Conservation (phyloP, 2,888 invertebrate species). For the Oeneis ivallda region DNA sequence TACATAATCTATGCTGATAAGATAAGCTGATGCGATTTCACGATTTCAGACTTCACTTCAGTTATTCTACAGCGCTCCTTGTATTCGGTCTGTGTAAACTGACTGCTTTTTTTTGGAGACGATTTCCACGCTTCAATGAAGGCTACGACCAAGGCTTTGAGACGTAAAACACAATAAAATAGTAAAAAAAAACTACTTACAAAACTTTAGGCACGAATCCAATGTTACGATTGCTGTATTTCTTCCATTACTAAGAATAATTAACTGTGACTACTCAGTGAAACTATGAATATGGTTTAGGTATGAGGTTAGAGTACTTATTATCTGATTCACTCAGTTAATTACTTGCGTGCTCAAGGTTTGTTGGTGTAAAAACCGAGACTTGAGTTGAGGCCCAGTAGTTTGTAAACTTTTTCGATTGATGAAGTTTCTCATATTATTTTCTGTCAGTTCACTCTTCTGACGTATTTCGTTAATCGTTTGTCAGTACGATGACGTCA, state of each 20-base stretch:
- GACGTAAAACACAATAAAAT: conserved; percentile 23
- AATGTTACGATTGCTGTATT: conserved; percentile 24
- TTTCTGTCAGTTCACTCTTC: neutral
- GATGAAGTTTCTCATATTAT: neutral
- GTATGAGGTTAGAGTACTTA: conserved; percentile 31
- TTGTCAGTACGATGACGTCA: no score
- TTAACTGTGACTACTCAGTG: conserved; percentile 10
- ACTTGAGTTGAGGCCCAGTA: conserved; percentile 34
- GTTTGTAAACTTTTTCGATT: conserved; percentile 32
- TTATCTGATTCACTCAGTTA: conserved; percentile 41
- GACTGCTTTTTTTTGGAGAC: conserved; percentile 35
- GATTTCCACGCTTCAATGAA: conserved; percentile 47
- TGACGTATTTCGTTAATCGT: neutral
- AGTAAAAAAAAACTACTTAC: conserved; percentile 45
- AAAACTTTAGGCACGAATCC: conserved; percentile 42
- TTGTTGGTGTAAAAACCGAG: conserved; percentile 36
- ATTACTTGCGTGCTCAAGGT: conserved; percentile 41
- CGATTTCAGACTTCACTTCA: no score
- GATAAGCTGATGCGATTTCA: conserved; percentile 52
- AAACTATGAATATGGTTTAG: conserved; percentile 23
- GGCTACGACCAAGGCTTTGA: conserved; percentile 49
- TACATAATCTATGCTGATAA: conserved; percentile 77
- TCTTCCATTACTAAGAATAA: conserved; percentile 20
- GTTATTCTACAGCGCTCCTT: conserved; percentile 41
- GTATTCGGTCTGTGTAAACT: conserved; percentile 31